A percentile compares a stretch with the other conserved stretches of the same genome.
Evolutionary conservation across 1,140 invertebrate genomes (phyloP).

Genomic region (Chrysopa pallens): DNA sequence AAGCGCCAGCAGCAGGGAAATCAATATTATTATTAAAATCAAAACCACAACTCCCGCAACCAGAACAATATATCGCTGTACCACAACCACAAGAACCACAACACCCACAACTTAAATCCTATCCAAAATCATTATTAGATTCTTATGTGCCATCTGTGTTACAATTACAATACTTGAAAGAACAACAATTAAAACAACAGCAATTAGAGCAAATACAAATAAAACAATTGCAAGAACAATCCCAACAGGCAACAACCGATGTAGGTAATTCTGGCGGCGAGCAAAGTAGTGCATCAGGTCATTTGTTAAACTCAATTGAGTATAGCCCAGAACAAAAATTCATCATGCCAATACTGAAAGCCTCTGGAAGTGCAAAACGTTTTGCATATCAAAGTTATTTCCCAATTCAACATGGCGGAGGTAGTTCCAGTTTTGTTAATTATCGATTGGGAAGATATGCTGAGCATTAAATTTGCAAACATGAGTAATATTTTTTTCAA

Average conservation of each 20-base stretch:
- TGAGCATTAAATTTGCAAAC: neutral
- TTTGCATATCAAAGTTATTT: neutral
- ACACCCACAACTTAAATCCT: neutral
- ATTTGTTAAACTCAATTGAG: neutral
- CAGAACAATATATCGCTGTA: neutral
- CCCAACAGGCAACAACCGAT: too few relatives aligned
- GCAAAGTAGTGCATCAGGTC: too few relatives aligned
- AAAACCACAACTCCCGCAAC: neutral
- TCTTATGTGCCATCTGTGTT: neutral
- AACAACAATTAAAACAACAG: neutral
- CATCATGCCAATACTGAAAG: neutral
- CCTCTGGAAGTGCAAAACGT: neutral
- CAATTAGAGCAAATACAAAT: too few relatives aligned
- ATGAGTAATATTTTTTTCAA: too few relatives aligned
- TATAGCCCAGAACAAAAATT: neutral
- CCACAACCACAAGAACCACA: neutral
- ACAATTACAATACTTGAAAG: neutral
- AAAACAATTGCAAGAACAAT: too few relatives aligned
- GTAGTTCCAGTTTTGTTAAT: neutral
- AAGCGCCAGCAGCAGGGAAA: too few relatives aligned
- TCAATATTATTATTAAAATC: too few relatives aligned
- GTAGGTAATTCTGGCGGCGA: too few relatives aligned
- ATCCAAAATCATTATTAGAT: neutral
- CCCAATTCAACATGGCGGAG: neutral
- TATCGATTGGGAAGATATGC: neutral